phyloP scores from a whole-genome alignment of 1,140 invertebrate species.

The Heliconius nattereri region DNA sequence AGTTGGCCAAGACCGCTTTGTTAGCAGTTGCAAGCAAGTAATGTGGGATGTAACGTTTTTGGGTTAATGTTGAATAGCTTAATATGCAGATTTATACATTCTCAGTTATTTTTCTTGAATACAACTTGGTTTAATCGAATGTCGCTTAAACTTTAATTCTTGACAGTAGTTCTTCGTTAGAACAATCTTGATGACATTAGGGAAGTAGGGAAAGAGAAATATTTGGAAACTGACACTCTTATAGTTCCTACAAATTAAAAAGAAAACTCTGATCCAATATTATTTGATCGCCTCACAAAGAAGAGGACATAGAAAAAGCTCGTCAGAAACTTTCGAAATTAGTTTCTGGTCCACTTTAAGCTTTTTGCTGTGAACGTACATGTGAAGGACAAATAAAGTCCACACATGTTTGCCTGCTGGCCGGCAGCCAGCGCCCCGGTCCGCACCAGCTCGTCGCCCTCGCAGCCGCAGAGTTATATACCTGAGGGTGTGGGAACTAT shows the following conservation, averaged over 20 bases:
- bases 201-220: too few species aligned
- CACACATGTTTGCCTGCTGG: background rate
- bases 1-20: background rate
- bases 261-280: background rate
- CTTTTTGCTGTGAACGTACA: background rate
- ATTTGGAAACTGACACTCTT: background rate
- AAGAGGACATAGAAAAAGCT: background rate
- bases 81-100: background rate
- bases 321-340: slow-evolving; percentile 11
- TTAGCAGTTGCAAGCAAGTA: background rate
- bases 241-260: background rate
- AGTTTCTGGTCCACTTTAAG: slow-evolving; percentile 7
- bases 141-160: too few species aligned
- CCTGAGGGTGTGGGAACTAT: background rate
- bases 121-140: too few species aligned
- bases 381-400: slow-evolving; percentile 13
- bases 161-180: too few species aligned
- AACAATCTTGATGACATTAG: too few species aligned
- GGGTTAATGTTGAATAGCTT: background rate
- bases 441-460: background rate
- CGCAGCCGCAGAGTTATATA: slow-evolving; percentile 5
- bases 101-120: too few species aligned
- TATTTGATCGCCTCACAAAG: slow-evolving; percentile 10
- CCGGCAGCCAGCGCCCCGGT: background rate
- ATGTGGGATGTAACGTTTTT: background rate